Evolutionary conservation across 2,888 invertebrate species (phyloP).

Genomic region (Cheilosia soror): DNA sequence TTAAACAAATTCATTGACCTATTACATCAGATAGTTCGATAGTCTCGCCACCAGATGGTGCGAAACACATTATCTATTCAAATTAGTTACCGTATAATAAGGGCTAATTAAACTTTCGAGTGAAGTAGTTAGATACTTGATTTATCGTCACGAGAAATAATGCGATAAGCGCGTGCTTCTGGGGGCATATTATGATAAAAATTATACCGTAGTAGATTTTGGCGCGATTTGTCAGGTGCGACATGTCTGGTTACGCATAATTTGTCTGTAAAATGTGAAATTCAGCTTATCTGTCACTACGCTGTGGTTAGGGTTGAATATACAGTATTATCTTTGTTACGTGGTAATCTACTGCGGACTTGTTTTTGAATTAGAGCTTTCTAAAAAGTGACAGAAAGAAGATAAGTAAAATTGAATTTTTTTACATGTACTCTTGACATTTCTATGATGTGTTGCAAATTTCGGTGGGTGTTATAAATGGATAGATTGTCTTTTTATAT

Average conservation of each 20-base stretch:
- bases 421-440: too few relatives aligned
- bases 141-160: slow-evolving; percentile 17
- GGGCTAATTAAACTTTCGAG: slow-evolving; percentile 35
- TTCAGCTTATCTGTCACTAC: slow-evolving; percentile 17
- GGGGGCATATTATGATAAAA: slow-evolving; percentile 34
- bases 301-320: not conserved
- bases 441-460: too few relatives aligned
- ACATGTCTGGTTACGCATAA: slow-evolving; percentile 9
- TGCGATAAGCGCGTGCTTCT: slow-evolving; percentile 31
- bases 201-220: not conserved
- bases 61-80: not conserved
- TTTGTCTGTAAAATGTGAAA: slow-evolving; percentile 31
- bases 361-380: not conserved
- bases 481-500: too few relatives aligned
- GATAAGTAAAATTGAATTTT: too few relatives aligned
- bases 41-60: slow-evolving; percentile 53
- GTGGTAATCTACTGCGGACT: slow-evolving; percentile 4
- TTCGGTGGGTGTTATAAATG: too few relatives aligned
- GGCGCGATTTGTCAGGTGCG: not conserved
- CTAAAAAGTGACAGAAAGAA: too few relatives aligned
- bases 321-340: not conserved
- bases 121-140: slow-evolving; percentile 1
- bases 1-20: slow-evolving; percentile 28
- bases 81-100: slow-evolving; percentile 7
- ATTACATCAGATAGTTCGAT: slow-evolving; percentile 35